Evolutionary conservation across 2,888 invertebrate genomes (phyloP), one percentile per base, ranked within the genome.

Genomic region (Conistra vaccinii): DNA sequence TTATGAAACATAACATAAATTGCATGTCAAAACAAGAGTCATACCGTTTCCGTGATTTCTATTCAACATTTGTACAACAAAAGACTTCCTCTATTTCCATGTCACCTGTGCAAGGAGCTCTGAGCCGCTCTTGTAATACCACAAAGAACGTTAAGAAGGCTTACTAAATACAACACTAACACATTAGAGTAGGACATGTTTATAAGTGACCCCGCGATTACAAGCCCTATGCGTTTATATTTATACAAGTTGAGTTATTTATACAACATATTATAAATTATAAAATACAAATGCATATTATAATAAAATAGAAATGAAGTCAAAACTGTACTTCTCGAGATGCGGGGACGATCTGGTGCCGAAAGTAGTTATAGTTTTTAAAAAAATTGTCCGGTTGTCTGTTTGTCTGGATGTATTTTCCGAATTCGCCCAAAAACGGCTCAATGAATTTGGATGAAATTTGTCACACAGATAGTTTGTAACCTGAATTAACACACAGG

Each of bases 31-130:
- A 63, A 58, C 48, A 70, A 17, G 73, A 80, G 45, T 48, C 39
- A 29, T 57, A 35, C 29, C 2, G 51, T 85, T 69, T 72, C 83
- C 82, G 62, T 42, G 66, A 69, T 62, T 45, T 9, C 51, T 26
- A 63, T 76, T 67, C 83, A 82, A 69, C 68, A 58, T 58, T 65
- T 58, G 53, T 68, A 69, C 68, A 77, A 82, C 67, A 85, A 73
- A 83, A 78, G 78, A 62, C 65, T 68, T 82, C 69, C 71, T 85
- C 48, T 69, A 85, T 81, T 81, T 82, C 69, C 85, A 72, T 62
- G 82, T 85, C 85, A 83, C 79, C 78, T 72, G 69, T 66, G 42
- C 51, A 71, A 85, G 73, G 73, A 73, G 73, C 45, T 84, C 58
- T 61, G 60, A 85, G 70, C 71, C 71, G 12, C 51, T 53, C 17